Base-by-base conservation (phyloP, 2,113 vertebrate genomes). In the Pteruthius melanotis region DNA sequence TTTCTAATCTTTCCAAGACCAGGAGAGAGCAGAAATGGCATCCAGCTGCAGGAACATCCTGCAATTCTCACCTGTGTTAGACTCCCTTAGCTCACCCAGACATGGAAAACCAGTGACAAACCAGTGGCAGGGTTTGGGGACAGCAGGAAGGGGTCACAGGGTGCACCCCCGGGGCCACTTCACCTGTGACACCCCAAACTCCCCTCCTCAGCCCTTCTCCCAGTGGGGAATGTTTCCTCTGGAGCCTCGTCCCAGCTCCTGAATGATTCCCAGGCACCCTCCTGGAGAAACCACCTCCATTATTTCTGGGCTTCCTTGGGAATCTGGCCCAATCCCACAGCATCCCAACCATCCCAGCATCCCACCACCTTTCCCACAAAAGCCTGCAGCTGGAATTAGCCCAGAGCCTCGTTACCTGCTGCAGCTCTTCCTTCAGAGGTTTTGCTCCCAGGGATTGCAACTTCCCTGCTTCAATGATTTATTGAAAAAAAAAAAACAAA, bases 11-110 rank as follows among this genome's bases (percentile, higher is more conserved):
- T 61, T 23, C 63, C 49, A 26, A 30, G 66, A 50, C 3, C 15
- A 15, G 40, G 30, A 65, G 44, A 11, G 22, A 24, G 2, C 52
- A 64, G 83, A 50, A 50, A 50, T 20, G 16, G 16, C 33, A 33
- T 6, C 3, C 14, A 35, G 22, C 31, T n/a, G 30, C 56, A 21
- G 12, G 7, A 59, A 2, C n/a, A 45, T 21, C 68, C 23, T 4
- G 3, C 6, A 7, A 19, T 26, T 26, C 37, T 49, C 17, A 7
- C 13, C 66, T 2, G 0, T 4, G 17, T 23, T 11, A 1, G 27
- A 30, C 10, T 11, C 8, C 27, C 18, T 13, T 17, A 57, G 74
- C 26, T 60, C 31, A 6, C 26, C 6, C 26, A 61, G 40, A 26
- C 6, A 1, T 1, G 7, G 21, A 45, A 71, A 53, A 53, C 3